Base-by-base conservation (phyloP, 1,140 invertebrate genomes). In the Drosophila littoralis region DNA sequence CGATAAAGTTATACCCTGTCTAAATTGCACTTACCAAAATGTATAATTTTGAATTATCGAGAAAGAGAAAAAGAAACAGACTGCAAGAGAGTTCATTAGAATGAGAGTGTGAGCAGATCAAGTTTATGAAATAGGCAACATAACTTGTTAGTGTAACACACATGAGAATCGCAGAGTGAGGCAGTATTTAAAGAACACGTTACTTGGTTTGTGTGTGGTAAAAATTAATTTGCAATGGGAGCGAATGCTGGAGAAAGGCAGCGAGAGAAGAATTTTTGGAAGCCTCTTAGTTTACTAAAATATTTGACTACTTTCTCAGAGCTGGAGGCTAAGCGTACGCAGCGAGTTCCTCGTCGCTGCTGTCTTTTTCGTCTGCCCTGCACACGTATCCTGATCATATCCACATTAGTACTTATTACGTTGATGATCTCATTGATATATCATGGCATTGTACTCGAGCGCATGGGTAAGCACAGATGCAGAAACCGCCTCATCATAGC, bases 391-490 rank as follows among this genome's bases (percentile, higher is more conserved):
- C 50, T 91, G 33, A 79, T 79, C 50, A 59, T 91, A 36, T 88
- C 81, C 0, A 22, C 70, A 0, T 15, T 89, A 15, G 64, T 91
- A 9, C 51, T 90, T 2, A 6, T 91, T 0, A 57, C 77, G 0
- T 15, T 91, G 7, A 42, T 82, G 0, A 74, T 88, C 13, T 81
- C 83, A 0, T 40, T 91, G 12, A 68, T 91, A 10, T 91, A 91
- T 43, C 81, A 91, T 71, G 80, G 82, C 8, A 77, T 90, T 32
- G 83, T 78, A 1, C 46, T 91, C 13, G 86, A 91, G 15, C 40
- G 76, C 35, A 91, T 91, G 65, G 90, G 88, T 91, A 40, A 72
- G 77, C 68, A 46, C 7, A 3, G 2, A 32, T 10, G 42, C 32
- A 7, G 1, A 6, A 33, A 13, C 8, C 10, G 1, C 1, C 33